Conservation (phyloP, 1,140 invertebrate species). For the Caenorhabditis inopinata region DNA sequence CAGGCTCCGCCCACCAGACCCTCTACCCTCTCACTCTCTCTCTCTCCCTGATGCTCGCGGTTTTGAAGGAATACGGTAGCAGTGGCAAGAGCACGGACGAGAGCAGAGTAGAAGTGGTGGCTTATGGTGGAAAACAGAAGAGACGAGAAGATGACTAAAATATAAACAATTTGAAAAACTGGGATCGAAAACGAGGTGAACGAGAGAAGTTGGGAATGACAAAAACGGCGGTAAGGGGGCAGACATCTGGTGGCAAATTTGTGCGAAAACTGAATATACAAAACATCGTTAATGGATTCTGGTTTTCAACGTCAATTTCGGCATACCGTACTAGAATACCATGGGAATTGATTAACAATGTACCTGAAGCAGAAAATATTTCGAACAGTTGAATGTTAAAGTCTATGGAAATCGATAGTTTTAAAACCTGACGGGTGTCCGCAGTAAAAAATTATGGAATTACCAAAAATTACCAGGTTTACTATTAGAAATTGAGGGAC, state of each 20-base stretch:
- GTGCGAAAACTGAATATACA: no score
- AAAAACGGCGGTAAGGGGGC: background rate
- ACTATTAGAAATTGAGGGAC: no score
- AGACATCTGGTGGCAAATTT: background rate
- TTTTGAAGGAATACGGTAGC: background rate
- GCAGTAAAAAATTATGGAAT: no score
- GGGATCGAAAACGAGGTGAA: background rate
- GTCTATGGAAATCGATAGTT: no score
- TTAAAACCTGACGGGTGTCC: no score
- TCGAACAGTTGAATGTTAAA: no score
- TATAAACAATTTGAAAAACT: slow-evolving; percentile 26
- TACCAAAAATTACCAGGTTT: no score
- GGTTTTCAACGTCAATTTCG: no score
- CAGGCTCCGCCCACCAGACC: background rate
- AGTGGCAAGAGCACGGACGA: background rate
- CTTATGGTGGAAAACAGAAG: background rate
- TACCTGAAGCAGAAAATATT: no score
- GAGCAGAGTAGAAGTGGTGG: background rate
- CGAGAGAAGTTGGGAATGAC: background rate
- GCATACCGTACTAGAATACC: no score
- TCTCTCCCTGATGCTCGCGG: background rate
- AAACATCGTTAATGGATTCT: no score
- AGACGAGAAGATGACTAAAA: background rate
- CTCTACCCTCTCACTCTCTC: background rate
- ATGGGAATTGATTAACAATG: no score